Conservation (phyloP, 2,113 vertebrate species). For the cattle (Bos taurus) region DNA sequence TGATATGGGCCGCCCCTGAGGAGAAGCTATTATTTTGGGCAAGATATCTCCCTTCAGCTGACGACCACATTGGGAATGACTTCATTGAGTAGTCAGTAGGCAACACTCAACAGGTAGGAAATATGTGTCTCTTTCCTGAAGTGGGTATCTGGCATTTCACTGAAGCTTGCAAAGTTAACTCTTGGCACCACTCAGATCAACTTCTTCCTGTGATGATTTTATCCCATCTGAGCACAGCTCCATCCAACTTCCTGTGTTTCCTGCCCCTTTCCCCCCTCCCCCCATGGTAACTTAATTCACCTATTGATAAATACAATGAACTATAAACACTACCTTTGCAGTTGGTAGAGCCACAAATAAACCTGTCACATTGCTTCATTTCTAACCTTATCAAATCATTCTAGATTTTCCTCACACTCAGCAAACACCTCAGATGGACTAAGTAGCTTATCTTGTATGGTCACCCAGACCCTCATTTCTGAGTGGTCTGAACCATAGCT, state of each 20-base stretch:
- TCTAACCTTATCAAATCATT: not conserved
- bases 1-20: accelerated
- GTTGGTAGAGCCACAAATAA: not conserved
- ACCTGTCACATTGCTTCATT: not conserved
- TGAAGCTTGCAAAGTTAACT: not conserved
- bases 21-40: not conserved
- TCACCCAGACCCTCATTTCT: not conserved
- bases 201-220: not conserved
- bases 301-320: not conserved
- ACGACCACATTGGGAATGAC: not conserved
- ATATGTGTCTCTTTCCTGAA: accelerated
- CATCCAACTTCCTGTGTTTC: not conserved
- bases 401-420: not conserved
- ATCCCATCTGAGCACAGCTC: not conserved
- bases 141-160: accelerated
- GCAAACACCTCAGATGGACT: not conserved
- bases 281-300: not conserved
- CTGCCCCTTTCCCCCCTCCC: not conserved
- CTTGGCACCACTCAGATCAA: not conserved
- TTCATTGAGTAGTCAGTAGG: not conserved
- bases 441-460: not conserved
- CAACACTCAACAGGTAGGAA: not conserved
- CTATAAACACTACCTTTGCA: not conserved
- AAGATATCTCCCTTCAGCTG: not conserved
- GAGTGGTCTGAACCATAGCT: not conserved